These are phyloP conservation scores for Heliconius nattereri DNA, from an alignment of 1,140 invertebrate species.

Conservation along the genomic window DNA sequence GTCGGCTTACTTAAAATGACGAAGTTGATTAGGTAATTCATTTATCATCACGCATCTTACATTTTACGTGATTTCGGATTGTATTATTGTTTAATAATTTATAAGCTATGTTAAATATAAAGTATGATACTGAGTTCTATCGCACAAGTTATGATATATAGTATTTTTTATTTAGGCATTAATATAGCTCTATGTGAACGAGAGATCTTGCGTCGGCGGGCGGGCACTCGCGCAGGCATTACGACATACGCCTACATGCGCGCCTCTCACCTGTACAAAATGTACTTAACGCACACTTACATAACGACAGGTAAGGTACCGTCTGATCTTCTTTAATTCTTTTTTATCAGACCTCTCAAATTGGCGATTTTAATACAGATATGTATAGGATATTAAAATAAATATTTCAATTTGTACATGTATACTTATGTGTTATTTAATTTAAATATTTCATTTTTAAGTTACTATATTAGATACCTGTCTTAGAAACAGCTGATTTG, in stretches of 20 bases:
- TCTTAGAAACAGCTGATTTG: too few relatives aligned
- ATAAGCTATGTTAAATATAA: not conserved
- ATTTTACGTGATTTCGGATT: not conserved
- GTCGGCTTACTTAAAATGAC: not conserved
- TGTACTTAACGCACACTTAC: constrained; percentile 46
- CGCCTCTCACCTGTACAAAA: constrained; percentile 39
- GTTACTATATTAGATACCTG: too few relatives aligned
- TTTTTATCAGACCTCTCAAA: constrained; percentile 41
- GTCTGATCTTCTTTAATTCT: constrained; percentile 49
- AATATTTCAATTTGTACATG: too few relatives aligned
- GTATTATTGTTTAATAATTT: not conserved
- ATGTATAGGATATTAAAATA: too few relatives aligned
- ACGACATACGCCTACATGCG: constrained; percentile 68
- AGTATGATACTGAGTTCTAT: not conserved
- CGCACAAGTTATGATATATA: not conserved
- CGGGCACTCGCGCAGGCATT: constrained; percentile 50
- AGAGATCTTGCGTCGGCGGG: constrained; percentile 55
- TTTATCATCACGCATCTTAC: not conserved
- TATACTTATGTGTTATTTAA: too few relatives aligned
- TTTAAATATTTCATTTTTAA: too few relatives aligned
- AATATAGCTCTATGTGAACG: constrained; percentile 51
- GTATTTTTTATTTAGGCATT: not conserved
- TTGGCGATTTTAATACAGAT: not conserved
- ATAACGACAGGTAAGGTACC: constrained; percentile 58
- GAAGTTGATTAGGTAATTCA: not conserved